Evolutionary conservation across 2,888 invertebrate species (phyloP), one percentile per base, ranked within the genome.

Genomic region (Philaethria dido): DNA sequence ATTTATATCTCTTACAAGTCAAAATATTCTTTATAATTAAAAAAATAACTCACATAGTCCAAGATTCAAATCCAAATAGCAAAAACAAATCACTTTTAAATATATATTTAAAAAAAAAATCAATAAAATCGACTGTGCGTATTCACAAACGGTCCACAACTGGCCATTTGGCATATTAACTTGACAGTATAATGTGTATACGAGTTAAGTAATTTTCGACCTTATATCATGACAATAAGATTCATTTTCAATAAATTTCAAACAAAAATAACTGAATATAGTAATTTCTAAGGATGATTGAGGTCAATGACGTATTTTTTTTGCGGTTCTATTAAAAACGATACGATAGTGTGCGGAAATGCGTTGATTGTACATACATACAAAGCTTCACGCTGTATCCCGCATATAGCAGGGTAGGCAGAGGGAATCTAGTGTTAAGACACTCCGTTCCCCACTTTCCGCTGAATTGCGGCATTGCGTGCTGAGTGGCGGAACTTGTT

Each of bases 291-390:
- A 60, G 54, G 59, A 44, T 73, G 84, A 90, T 88, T 88, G 88
- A 89, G 92, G 91, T 91, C 92, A 91, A 81, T 87, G 90, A 89
- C 92, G 89, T 86, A 86, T 86, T 88, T 89, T 89, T 89, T 86
- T 77, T 82, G 80, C 77, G 52, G 52, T 52, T 29, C 52, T 52
- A 52, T 16, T 33, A 20, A 16, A 16, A 44, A 3, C 42, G 42
- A 42, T 42, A 50, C 16, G n/a, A 16, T 29, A 3, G 16, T 29
- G 50, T 50, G 50, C 25, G 52, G 29, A 29, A 52, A 3, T 50
- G n/a, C 16, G 29, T 50, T 25, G 25, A 50, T 50, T 29, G 25
- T 50, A 22, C 14, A 6, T 22, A 16, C 29, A n/a, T 29, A 29
- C 29, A 29, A 8, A 29, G 29, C 29, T 29, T 29, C 29, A 29